Evolutionary conservation across 1,140 invertebrate species (phyloP).

Genomic region (Drosophila pectinifera): DNA sequence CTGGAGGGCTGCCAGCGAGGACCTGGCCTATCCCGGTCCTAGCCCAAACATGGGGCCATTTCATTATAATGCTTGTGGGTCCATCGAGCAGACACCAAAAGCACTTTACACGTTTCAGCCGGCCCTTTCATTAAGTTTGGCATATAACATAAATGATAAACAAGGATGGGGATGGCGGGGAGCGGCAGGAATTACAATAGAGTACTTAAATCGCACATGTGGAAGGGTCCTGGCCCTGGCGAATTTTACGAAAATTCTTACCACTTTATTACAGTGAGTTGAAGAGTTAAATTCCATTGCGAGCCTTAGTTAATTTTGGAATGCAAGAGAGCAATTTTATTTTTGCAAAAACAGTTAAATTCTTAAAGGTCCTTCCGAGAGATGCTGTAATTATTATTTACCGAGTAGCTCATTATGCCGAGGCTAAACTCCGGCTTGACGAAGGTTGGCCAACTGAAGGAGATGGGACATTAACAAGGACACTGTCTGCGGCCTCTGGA

Average conservation of each 20-base stretch:
- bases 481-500: conserved; percentile 13
- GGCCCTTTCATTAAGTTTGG: conserved; percentile 70
- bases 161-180: neutral
- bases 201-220: conserved; percentile 37
- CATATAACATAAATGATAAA: conserved; percentile 66
- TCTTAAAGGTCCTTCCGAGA: neutral
- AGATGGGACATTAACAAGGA: neutral
- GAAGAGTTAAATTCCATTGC: conserved; percentile 19
- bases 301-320: neutral
- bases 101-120: conserved; percentile 71
- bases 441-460: conserved; percentile 27
- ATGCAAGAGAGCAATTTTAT: neutral
- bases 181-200: conserved; percentile 19
- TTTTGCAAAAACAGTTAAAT: neutral
- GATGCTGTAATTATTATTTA: conserved; percentile 43
- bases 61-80: conserved; percentile 70
- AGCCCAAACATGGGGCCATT: conserved; percentile 52
- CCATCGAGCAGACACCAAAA: conserved; percentile 70
- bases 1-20: neutral
- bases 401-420: conserved; percentile 61
- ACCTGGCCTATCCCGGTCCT: conserved; percentile 14
- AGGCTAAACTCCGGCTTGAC: conserved; percentile 14
- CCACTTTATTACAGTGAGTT: conserved; percentile 20
- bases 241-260: conserved; percentile 11
- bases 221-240: neutral